Evolutionary conservation across 2,113 vertebrate genomes (phyloP), one percentile per base, ranked within the genome.

Genomic region (Tautogolabrus adspersus): DNA sequence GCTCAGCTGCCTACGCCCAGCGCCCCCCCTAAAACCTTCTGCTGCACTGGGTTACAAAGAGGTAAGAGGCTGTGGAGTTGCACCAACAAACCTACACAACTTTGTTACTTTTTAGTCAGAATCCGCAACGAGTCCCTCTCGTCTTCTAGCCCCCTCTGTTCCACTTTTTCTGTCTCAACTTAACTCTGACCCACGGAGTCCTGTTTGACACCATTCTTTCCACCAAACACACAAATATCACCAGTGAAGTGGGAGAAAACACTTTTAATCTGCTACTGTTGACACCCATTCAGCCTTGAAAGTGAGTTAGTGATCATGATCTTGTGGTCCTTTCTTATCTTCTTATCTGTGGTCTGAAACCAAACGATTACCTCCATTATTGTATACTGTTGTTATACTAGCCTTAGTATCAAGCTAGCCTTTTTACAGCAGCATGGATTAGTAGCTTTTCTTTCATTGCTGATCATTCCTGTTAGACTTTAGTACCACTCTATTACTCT

Each of bases 31-130:
- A 87, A 96, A 96, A 80, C 97, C 97, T 0, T 99, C 97, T 0
- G 97, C 97, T 16, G 98, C 98, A 0, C 95, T 99, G 88, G 96
- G 97, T 85, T 99, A 98, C 93, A 99, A 99, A 94, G 98, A 99
- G 97, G 98, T 99, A 96, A 90, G 90, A 61, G 30, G 19, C 9
- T 23, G 13, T 6, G 55, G 56, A 52, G 56, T 30, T 15, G 30
- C 57, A 55, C 54, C 44, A 21, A 15, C 38, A 65, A 69, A 30
- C 85, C 69, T 8, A 77, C 73, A 63, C 22, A 60, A 21, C 26
- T 34, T 42, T 15, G 1, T n/a, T 52, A 1, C 10, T 8, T 10
- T 26, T 47, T 51, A 65, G 47, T 78, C 34, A 77, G 22, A 57
- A 73, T 2, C 9, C n/a, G n/a, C n/a, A n/a, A n/a, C n/a, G n/a